Base-by-base conservation (phyloP, 1,140 invertebrate genomes). In the Brachionus sp. region DNA sequence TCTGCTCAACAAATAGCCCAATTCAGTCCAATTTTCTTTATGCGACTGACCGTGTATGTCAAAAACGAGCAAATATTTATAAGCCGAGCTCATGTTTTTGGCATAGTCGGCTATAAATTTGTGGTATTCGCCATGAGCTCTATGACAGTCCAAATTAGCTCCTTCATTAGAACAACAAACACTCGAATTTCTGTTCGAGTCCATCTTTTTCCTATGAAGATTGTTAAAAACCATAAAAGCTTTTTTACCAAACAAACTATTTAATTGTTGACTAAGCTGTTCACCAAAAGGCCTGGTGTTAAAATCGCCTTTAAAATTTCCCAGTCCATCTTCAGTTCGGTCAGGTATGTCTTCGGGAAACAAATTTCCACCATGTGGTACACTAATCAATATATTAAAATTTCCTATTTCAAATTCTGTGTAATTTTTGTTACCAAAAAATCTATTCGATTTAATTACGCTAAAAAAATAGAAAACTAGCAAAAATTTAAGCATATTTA, bases 41-140 rank as follows among this genome's bases (percentile, higher is more conserved):
- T 85, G 84, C 9, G 77, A 37, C 16, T 84, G 84, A 5, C 84
- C 84, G 44, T 85, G 84, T 23, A 85, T 83, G 57, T 85, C 84
- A 68, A 85, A n/a, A 5, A 84, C 44, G 6, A 85, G 62, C 39
- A 37, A 62, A 13, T 57, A 42, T 44, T 35, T 46, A 42, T 70
- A 70, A 12, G 37, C n/a, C 37, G 12, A n/a, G 7, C 33, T 70
- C 66, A 70, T 80, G 25, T 66, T 66, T 39, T 23, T 57, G 19
- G 19, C n/a, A 42, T 39, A 39, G 7, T 42, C 33, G 5, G 25
- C 23, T 13, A 80, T 80, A 57, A 80, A 39, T 19, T 2, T 62
- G 16, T 80, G 77, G 39, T 80, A 80, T 13, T 80, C 50, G 19
- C 16, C 7, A 44, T 62, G 19, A 13, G 77, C 77, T 25, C 9